These are phyloP conservation scores for Ctena decussata DNA, from an alignment of 2,888 invertebrate genomes.

Conservation along the genomic window DNA sequence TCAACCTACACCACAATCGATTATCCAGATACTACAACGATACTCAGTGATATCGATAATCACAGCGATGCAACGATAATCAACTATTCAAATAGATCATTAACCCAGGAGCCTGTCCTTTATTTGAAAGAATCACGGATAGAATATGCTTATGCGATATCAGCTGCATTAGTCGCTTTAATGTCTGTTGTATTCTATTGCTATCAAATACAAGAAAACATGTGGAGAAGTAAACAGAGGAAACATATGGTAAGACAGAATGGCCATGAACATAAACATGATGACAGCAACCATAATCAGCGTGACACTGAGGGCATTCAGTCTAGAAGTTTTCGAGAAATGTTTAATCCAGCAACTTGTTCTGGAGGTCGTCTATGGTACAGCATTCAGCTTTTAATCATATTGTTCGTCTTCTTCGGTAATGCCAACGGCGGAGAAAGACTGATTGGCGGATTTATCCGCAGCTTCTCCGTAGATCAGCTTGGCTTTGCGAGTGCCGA, in stretches of 20 bases:
- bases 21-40: not conserved
- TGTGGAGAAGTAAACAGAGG: not conserved
- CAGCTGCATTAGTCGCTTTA: conserved; percentile 48
- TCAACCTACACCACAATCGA: not conserved
- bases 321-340: conserved; percentile 10
- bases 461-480: conserved; percentile 74
- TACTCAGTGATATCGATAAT: not conserved
- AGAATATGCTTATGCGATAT: conserved; percentile 70
- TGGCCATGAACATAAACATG: not conserved
- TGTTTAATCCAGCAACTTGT: conserved; percentile 72
- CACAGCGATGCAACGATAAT: not conserved
- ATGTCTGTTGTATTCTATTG: conserved; percentile 65
- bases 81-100: not conserved
- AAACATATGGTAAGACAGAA: not conserved
- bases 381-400: conserved; percentile 61
- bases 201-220: conserved; percentile 55
- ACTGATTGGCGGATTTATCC: conserved; percentile 73
- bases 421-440: conserved; percentile 73
- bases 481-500: conserved; percentile 63
- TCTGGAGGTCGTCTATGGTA: conserved; percentile 64
- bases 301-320: not conserved
- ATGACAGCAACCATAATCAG: too few species aligned
- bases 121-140: conserved; percentile 65
- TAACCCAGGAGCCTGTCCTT: not conserved
- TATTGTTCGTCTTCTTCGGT: conserved; percentile 69